Conservation (phyloP, 2,888 invertebrate genomes). For the Onthophagus sagittarius region DNA sequence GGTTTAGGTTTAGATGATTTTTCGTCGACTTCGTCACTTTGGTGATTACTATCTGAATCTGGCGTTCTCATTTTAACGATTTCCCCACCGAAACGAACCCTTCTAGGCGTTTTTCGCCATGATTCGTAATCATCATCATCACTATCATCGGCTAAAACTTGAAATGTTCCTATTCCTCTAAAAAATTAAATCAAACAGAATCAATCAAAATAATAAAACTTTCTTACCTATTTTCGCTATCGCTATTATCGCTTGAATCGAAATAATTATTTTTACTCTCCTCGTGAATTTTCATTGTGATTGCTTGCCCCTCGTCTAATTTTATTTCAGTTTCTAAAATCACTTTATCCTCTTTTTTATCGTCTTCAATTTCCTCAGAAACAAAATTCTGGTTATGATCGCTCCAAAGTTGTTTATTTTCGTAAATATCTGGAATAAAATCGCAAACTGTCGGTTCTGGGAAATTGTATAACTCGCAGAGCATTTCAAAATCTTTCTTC, state of each 20-base stretch:
- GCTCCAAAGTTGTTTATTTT: conserved; percentile 23
- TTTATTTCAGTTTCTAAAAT: conserved; percentile 82
- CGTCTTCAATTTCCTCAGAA: conserved; percentile 34
- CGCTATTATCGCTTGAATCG: conserved; percentile 36
- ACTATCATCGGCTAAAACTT: conserved; percentile 58
- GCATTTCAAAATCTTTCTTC: conserved; percentile 55
- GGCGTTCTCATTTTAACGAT: conserved; percentile 81
- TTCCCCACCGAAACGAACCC: conserved; percentile 84
- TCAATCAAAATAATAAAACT: not conserved
- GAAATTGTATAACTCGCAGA: conserved; percentile 59
- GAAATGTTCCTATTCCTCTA: conserved; percentile 41
- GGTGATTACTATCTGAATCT: conserved; percentile 69
- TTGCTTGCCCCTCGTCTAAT: conserved; percentile 73
- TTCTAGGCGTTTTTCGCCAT: conserved; percentile 59
- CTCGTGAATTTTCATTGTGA: conserved; percentile 81
- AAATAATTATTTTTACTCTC: conserved; percentile 47
- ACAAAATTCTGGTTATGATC: conserved; percentile 21
- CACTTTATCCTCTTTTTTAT: conserved; percentile 53
- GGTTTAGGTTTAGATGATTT: conserved; percentile 25
- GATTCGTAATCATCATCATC: conserved; percentile 53
- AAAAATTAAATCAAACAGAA: conserved; percentile 13
- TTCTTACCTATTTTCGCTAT: conserved; percentile 37
- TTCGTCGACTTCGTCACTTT: conserved; percentile 52
- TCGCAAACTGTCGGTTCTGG: conserved; percentile 24
- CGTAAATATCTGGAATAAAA: conserved; percentile 19